Base-by-base conservation (phyloP, 2,113 vertebrate species). In the Cichladusa arquata region DNA sequence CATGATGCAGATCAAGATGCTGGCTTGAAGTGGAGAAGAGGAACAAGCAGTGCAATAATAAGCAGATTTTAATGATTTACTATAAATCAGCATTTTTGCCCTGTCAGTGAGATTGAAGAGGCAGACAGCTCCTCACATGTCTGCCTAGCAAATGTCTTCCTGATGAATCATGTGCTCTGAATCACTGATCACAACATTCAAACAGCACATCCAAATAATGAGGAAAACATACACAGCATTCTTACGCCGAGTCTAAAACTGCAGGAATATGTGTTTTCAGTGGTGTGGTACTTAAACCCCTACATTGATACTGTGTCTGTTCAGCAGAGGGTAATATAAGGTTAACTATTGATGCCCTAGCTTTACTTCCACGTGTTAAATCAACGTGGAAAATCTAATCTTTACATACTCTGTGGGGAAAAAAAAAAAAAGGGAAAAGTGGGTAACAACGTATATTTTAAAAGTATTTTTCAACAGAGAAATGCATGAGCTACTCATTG, bases 51-150 rank as follows among this genome's bases (percentile, higher is more conserved):
- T 96, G 97, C 98, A 98, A 98, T 98, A 98, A 98, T 99, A 99
- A 99, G 98, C 98, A 98, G 98, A 98, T 98, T 98, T 99, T 98
- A 99, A 99, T 98, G 98, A 98, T 98, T 97, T 98, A 98, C 98
- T 98, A 99, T 99, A 98, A 99, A 99, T 99, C 98, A 99, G 98
- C 98, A 98, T 98, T 99, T 98, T 98, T 98, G 98, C 98, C 97
- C 98, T 98, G 98, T 98, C 98, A 98, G 98, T 97, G 98, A 98
- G 98, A 99, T 98, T 98, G 98, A 98, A 98, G 98, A 98, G 98
- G 98, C 98, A 98, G 98, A 98, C 98, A 98, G 98, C 98, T 97
- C 97, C 97, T 98, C 98, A 98, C 98, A 98, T 98, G 98, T 98
- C 98, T 98, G 97, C 97, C 98, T 97, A 98, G 98, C 98, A 98